Evolutionary conservation across 2,888 invertebrate species (phyloP).

Genomic region (Leistus spinibarbis): DNA sequence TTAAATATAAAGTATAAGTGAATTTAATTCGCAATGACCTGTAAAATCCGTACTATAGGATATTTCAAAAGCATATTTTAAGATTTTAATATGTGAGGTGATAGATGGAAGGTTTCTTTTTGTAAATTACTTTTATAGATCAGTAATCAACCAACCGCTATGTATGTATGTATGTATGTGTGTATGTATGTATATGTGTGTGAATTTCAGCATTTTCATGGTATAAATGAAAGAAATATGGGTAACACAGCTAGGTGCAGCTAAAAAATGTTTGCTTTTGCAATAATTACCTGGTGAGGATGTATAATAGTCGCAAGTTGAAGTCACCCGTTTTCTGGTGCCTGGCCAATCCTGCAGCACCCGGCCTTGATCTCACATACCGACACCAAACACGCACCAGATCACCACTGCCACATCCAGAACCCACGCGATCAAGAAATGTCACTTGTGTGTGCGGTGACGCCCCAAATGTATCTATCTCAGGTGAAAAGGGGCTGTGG

Average conservation of each 20-base stretch:
- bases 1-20: too few species aligned
- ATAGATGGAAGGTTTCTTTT: too few species aligned
- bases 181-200: background rate
- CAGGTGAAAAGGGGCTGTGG: conserved; percentile 40
- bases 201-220: background rate
- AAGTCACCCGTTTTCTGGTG: conserved; percentile 17
- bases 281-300: conserved; percentile 15
- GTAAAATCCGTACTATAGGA: too few species aligned
- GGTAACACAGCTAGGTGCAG: background rate
- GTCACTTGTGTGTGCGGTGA: conserved; percentile 38
- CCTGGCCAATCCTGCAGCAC: conserved; percentile 24
- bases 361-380: conserved; percentile 28
- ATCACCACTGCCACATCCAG: conserved; percentile 37
- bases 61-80: too few species aligned
- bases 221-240: background rate
- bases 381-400: conserved; percentile 31
- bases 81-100: too few species aligned
- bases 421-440: conserved; percentile 34
- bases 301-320: background rate
- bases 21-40: too few species aligned
- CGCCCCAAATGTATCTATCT: conserved; percentile 40
- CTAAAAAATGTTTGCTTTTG: background rate
- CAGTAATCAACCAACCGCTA: background rate
- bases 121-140: background rate
- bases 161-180: background rate